Percentiles rank a stretch among this genome's conserved stretches.
These are phyloP conservation scores for Pangasianodon hypophthalmus DNA, from an alignment of 2,113 vertebrate genomes.

Conservation along the genomic window DNA sequence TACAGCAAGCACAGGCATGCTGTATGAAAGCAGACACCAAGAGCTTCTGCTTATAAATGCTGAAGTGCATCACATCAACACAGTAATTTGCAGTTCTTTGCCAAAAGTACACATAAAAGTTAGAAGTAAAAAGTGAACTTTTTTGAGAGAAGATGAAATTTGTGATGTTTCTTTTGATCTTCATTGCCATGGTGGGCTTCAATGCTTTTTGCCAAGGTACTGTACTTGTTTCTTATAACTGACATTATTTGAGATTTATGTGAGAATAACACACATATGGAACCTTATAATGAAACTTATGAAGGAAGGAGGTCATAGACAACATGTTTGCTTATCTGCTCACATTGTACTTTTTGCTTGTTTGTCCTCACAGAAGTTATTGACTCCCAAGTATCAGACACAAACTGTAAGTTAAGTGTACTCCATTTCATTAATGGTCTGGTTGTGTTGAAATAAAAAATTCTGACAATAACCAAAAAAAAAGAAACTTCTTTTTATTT, in stretches of 20 bases:
- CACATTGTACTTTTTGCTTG: neutral
- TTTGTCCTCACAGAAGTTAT: neutral
- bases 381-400: neutral
- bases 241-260: neutral
- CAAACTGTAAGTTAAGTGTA: neutral
- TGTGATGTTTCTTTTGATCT: slow-evolving; percentile 45
- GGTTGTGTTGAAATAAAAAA: neutral
- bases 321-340: neutral
- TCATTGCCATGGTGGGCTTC: slow-evolving; percentile 47
- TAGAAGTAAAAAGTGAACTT: neutral
- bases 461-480: neutral
- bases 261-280: neutral
- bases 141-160: slow-evolving; percentile 53
- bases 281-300: neutral
- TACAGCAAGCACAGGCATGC: slow-evolving; percentile 38
- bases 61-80: slow-evolving; percentile 4
- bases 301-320: neutral
- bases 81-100: neutral
- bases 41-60: slow-evolving; percentile 40
- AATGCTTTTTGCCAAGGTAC: slow-evolving; percentile 62
- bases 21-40: slow-evolving; percentile 17
- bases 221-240: neutral
- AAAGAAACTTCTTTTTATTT: neutral
- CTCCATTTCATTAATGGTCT: neutral
- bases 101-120: neutral